Evolutionary conservation across 2,888 invertebrate species (phyloP).

Genomic region (Pharmacophagus antenor): DNA sequence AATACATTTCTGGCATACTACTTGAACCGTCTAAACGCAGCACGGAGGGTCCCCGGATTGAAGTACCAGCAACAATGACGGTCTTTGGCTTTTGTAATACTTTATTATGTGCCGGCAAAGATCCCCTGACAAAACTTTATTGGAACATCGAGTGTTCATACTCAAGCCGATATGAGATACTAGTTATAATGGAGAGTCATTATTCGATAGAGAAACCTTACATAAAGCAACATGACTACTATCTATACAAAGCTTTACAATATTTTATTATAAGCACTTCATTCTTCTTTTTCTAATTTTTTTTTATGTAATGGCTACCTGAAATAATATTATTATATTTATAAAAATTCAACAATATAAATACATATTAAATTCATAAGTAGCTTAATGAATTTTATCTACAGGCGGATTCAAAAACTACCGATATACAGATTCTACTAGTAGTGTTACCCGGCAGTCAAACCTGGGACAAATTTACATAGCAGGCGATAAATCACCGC

Average conservation of each 20-base stretch:
- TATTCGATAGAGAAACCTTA: conserved; percentile 52
- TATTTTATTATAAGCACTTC: conserved; percentile 1
- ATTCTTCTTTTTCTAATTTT: too few relatives aligned
- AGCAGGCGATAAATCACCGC: too few relatives aligned
- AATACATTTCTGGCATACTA: conserved; percentile 20
- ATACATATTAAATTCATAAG: too few relatives aligned
- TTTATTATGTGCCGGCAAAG: conserved; percentile 79
- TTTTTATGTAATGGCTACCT: too few relatives aligned
- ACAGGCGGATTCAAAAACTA: too few relatives aligned
- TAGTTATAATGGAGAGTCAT: conserved; percentile 63
- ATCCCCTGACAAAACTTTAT: conserved; percentile 80
- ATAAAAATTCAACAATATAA: too few relatives aligned
- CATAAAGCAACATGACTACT: conserved; percentile 32
- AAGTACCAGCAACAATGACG: conserved; percentile 80
- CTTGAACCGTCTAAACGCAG: conserved; percentile 43
- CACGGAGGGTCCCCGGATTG: conserved; percentile 62
- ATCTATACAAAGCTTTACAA: conserved; percentile 24
- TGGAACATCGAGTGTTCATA: conserved; percentile 76
- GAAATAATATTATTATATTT: too few relatives aligned
- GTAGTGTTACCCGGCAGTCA: too few relatives aligned
- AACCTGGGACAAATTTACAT: too few relatives aligned
- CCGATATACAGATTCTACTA: too few relatives aligned
- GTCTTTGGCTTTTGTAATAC: conserved; percentile 81
- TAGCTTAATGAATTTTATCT: too few relatives aligned
- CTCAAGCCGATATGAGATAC: conserved; percentile 67